Percentiles rank a stretch among this genome's conserved stretches.
phyloP scores from a whole-genome alignment of 2,113 vertebrate species.

The Pangasianodon hypophthalmus region DNA sequence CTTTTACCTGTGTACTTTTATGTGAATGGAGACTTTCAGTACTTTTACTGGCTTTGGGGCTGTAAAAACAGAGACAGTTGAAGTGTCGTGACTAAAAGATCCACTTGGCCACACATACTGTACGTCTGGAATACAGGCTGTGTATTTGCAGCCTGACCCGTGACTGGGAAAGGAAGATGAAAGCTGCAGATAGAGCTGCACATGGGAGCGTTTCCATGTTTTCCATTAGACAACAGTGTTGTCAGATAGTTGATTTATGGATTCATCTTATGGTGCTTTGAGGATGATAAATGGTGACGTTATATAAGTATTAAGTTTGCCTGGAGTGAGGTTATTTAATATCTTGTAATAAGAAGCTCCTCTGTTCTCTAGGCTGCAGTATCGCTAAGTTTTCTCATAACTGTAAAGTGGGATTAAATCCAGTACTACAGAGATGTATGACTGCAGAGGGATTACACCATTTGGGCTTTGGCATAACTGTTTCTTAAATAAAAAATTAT shows the following conservation, averaged over 20 bases:
- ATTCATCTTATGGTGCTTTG: constrained; percentile 13
- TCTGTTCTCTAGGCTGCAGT: constrained; percentile 1
- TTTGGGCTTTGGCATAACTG: neutral
- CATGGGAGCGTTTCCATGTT: constrained; percentile 6
- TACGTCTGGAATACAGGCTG: neutral
- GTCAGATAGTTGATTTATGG: constrained; percentile 20
- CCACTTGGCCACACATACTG: neutral
- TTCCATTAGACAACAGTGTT: constrained; percentile 14
- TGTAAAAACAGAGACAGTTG: constrained; percentile 59
- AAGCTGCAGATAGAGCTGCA: constrained; percentile 10
- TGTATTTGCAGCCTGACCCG: neutral
- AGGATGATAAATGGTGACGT: constrained; percentile 6
- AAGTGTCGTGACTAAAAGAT: constrained; percentile 59
- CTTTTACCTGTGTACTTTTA: neutral
- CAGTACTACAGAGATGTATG: neutral
- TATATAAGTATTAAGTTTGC: constrained; percentile 8
- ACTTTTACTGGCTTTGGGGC: constrained; percentile 19
- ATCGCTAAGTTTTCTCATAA: constrained; percentile 3
- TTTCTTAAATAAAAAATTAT: neutral
- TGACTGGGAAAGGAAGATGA: neutral
- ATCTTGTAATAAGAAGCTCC: constrained; percentile 9
- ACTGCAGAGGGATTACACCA: constrained; percentile 9
- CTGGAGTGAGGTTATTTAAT: constrained; percentile 33
- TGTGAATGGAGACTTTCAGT: neutral
- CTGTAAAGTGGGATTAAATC: neutral